phyloP scores from a whole-genome alignment of 2,113 vertebrate genomes.

The Malurus alboscapulatus region DNA sequence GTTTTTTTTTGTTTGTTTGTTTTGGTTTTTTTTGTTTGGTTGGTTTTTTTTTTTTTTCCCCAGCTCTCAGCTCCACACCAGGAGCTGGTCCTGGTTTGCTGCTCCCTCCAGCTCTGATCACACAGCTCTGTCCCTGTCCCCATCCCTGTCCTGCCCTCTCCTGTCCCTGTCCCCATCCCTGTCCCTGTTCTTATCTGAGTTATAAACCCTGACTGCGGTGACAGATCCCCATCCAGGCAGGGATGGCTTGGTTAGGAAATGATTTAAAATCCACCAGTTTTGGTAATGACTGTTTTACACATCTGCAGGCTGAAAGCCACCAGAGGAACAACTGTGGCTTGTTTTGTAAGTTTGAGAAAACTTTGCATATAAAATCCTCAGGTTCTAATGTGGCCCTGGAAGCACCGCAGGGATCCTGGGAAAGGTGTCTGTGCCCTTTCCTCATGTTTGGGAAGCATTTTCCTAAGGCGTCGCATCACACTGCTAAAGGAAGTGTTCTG shows the following conservation, averaged over 20 bases:
- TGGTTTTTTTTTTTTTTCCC: too few species aligned
- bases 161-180: neutral
- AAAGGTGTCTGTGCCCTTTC: neutral
- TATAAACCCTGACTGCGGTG: neutral
- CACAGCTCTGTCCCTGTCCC: neutral
- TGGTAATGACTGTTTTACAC: neutral
- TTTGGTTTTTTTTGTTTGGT: too few species aligned
- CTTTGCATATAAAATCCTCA: neutral
- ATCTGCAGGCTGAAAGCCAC: neutral
- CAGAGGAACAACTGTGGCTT: neutral
- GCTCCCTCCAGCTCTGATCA: too few species aligned
- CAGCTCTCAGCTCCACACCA: too few species aligned
- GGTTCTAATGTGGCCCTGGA: neutral
- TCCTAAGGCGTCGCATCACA: neutral
- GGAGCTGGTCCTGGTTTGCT: rapidly evolving
- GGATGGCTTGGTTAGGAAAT: neutral
- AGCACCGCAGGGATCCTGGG: neutral
- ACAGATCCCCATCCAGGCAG: neutral
- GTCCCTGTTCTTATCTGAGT: neutral
- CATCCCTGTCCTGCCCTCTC: too few species aligned
- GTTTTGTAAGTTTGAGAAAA: neutral
- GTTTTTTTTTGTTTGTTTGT: too few species aligned
- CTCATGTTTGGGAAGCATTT: neutral
- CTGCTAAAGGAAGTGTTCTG: neutral
- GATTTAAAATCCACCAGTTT: neutral